These are phyloP conservation scores for Rostratula benghalensis DNA, from an alignment of 2,113 vertebrate species.

Conservation along the genomic window DNA sequence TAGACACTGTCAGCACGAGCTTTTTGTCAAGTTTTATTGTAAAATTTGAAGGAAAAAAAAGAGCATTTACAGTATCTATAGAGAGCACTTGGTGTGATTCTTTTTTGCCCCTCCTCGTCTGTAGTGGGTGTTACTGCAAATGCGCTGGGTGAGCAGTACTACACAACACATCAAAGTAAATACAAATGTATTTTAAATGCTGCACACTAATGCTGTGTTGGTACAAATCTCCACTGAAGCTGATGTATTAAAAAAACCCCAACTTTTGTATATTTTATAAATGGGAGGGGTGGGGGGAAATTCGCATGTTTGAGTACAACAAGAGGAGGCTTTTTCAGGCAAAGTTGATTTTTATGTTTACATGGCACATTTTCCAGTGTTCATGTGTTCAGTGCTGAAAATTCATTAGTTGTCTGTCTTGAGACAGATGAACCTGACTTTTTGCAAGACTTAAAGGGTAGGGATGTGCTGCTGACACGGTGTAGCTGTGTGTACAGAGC, in stretches of 20 bases:
- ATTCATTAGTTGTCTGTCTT: not conserved
- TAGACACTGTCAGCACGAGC: not conserved
- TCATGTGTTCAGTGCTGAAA: not conserved
- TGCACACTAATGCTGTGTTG: not conserved
- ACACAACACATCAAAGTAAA: not conserved
- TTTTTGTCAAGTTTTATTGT: conserved; percentile 65
- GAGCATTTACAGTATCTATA: conserved; percentile 21
- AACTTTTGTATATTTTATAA: conserved; percentile 61
- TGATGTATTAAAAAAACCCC: conserved; percentile 72
- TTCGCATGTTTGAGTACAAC: conserved; percentile 31
- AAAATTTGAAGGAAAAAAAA: conserved; percentile 68
- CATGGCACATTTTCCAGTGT: not conserved
- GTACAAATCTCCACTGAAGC: conserved; percentile 70
- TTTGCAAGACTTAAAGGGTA: not conserved
- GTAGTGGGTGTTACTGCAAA: not conserved
- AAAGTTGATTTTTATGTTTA: not conserved
- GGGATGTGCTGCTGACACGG: not conserved
- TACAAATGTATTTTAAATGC: not conserved
- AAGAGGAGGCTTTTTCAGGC: conserved; percentile 36
- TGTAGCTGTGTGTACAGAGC: not conserved
- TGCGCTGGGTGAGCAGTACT: not conserved
- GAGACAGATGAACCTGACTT: not conserved
- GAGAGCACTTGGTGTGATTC: not conserved
- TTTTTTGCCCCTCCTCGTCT: not conserved
- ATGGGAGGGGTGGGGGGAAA: conserved; percentile 1